Evolutionary conservation across 2,113 vertebrate species (phyloP), one percentile per base, ranked within the genome.

Genomic region (Dasyornis broadbenti): DNA sequence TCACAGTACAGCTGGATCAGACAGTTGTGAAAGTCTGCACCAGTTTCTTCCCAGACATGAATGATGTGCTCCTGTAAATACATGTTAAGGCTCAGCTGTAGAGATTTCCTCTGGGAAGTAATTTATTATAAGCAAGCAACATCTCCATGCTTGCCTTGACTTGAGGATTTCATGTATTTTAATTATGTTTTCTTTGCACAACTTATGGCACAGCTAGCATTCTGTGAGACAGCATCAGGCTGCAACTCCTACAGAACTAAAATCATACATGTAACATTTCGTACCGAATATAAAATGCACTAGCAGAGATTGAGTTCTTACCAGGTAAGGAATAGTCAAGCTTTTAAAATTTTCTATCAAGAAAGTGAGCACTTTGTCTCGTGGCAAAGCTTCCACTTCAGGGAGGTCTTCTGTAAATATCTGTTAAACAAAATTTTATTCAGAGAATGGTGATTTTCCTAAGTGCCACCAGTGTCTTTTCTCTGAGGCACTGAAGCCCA

Each of bases 341-440:
- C 98, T 98, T 96, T 98, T 99, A 82, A 99, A 99, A 79, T 99
- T 99, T 84, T 99, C 99, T 93, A 98, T 98, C 96, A 99, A 97
- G 97, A 99, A 99, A 96, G 94, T 96, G 44, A 99, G 98, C 86
- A 99, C 99, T 84, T 97, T 98, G 90, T 99, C 98, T 77, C 99
- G 97, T 37, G 99, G 99, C 49, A 99, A 94, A 28, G 98, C 97
- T 97, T 99, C 99, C 86, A 99, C 99, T 96, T 99, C 99, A 2
- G 98, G 98, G 39, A 99, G 98, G 95, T 99, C 99, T 97, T 99
- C 99, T 2, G 99, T 99, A 95, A 99, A 99, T 96, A 99, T 99
- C 99, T 99, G 97, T 86, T 57, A 86, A 94, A 96, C n/a, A 75
- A 94, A 92, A 86, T 24, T 40, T 79, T 69, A 72, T 78, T 93